Base-by-base conservation (phyloP, 2,888 invertebrate genomes). In the Cactoblastis cactorum region DNA sequence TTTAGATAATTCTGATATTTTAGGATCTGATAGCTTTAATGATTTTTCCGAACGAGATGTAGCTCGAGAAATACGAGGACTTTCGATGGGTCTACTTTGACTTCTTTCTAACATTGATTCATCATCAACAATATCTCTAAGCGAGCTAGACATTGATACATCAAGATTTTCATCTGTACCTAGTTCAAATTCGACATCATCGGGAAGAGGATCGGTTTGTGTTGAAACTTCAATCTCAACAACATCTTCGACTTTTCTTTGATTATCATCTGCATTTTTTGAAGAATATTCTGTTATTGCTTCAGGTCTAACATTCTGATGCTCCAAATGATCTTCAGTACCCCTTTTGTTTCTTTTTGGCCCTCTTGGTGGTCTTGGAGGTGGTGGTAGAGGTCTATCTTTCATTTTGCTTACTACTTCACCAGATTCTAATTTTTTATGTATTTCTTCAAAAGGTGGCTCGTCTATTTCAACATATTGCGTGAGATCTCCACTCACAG, bases 171-270 rank as follows among this genome's bases (percentile, higher is more conserved):
- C 90, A 55, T 90, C 90, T 51, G 88, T 69, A 15, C 91, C 83
- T 61, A 91, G 81, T 67, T 94, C 94, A 69, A 92, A 93, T 57
- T 92, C 91, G 52, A 94, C 92, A 63, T 95, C 95, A 63, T 95
- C 95, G 0, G 95, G 95, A 38, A 96, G 75, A 0, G 96, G 95
- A 79, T 96, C 96, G 0, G 96, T 96, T 82, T 96, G 96, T 0
- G 95, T 95, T 0, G 95, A 95, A 3, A 94, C 94, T 69, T 95
- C 94, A 18, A 93, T 93, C 78, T 95, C 95, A 54, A 91, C 73
- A 17, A 90, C 67, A 57, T 84, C 76, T 45, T 87, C 83, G 37
- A 68, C 49, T 52, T 70, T 74, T 14, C 53, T 50, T 49, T 69
- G 61, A 14, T 69, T 62, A 15, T 75, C 71, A 49, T 65, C 59